Evolutionary conservation across 2,113 vertebrate genomes (phyloP).

Genomic region (Apistogramma diplotaenia): DNA sequence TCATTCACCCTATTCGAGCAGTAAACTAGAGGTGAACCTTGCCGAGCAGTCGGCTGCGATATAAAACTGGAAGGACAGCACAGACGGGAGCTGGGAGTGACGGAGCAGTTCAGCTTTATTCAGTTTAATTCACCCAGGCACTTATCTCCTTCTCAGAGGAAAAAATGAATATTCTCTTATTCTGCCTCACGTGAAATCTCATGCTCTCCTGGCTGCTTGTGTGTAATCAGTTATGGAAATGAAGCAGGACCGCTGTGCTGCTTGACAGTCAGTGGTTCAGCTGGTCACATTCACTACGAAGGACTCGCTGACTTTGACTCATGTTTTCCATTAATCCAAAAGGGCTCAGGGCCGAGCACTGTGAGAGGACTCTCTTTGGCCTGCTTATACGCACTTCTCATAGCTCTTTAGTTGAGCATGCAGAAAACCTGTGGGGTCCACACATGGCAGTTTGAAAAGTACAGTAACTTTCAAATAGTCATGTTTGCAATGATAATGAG

Average conservation of each 20-base stretch:
- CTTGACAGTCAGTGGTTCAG: not conserved
- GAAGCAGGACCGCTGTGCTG: not conserved
- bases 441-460: not conserved
- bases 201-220: not conserved
- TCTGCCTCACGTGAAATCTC: not conserved
- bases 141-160: not conserved
- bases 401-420: no score
- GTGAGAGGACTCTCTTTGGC: not conserved
- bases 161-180: not conserved
- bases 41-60: not conserved
- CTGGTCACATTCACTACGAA: not conserved
- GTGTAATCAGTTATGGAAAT: slow-evolving; percentile 2
- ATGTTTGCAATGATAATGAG: not conserved
- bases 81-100: not conserved
- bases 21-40: not conserved
- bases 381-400: not conserved
- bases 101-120: slow-evolving; percentile 13
- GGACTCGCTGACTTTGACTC: not conserved
- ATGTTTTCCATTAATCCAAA: not conserved
- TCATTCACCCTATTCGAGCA: not conserved
- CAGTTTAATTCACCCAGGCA: not conserved
- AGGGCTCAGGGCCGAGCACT: not conserved
- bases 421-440: no score
- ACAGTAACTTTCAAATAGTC: not conserved
- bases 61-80: not conserved